A percentile compares a stretch with the other conserved stretches of the same genome.
phyloP scores from a whole-genome alignment of 1,140 invertebrate genomes.

The Drosophila bipectinata region DNA sequence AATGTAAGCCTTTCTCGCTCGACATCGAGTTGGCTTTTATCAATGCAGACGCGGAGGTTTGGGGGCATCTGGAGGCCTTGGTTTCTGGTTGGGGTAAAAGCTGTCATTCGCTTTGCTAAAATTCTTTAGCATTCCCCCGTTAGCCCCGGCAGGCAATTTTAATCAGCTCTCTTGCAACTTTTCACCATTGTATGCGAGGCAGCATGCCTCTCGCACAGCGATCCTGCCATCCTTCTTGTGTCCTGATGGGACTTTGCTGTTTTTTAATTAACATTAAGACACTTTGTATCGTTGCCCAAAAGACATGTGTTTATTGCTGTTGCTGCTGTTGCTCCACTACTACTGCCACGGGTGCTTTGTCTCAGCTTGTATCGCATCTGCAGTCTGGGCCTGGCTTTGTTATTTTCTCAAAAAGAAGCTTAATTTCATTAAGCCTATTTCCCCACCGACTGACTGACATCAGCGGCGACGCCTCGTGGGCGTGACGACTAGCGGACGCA shows the following conservation, averaged over 20 bases:
- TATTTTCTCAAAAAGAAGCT: conserved; percentile 13
- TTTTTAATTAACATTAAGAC: conserved; percentile 81
- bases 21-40: conserved; percentile 22
- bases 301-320: conserved; percentile 67
- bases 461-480: conserved; percentile 19
- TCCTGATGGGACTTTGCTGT: conserved; percentile 54
- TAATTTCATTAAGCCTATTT: conserved; percentile 59
- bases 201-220: conserved; percentile 10
- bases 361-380: conserved; percentile 25
- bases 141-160: conserved; percentile 37
- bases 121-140: conserved; percentile 5
- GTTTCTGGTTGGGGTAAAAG: background rate
- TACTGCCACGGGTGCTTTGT: conserved; percentile 29
- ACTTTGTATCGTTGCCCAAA: conserved; percentile 65
- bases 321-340: background rate
- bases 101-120: conserved; percentile 9
- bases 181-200: conserved; percentile 48
- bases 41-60: conserved; percentile 11
- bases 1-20: conserved; percentile 32
- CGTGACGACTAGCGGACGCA: conserved; percentile 19
- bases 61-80: background rate
- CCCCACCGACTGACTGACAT: conserved; percentile 40
- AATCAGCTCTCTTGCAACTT: conserved; percentile 47
- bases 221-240: conserved; percentile 20
- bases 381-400: conserved; percentile 14